Conservation (phyloP, 2,888 invertebrate genomes). For the Xestia c-nigrum region DNA sequence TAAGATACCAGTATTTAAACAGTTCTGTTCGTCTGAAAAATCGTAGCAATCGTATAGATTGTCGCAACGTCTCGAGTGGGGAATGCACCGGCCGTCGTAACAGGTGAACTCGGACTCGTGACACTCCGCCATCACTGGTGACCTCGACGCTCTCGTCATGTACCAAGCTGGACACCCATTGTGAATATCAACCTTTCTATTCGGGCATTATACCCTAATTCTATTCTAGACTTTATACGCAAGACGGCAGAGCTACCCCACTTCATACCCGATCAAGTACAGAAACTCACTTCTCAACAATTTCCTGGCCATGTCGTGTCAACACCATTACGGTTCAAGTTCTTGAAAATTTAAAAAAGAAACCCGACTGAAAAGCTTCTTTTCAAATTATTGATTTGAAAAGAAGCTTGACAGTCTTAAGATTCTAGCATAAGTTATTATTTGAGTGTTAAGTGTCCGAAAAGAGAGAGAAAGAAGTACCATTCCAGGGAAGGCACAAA, state of each 20-base stretch:
- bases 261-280: not conserved
- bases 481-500: conserved; percentile 8
- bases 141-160: conserved; percentile 80
- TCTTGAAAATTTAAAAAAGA: not conserved
- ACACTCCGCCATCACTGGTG: conserved; percentile 86
- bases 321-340: not conserved
- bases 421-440: not conserved
- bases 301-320: not conserved
- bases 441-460: not conserved
- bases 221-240: not conserved
- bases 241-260: not conserved
- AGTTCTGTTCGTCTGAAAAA: conserved; percentile 97
- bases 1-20: conserved; percentile 91
- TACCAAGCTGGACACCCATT: conserved; percentile 82
- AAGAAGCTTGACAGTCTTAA: not conserved
- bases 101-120: conserved; percentile 93
- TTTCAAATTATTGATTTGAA: not conserved
- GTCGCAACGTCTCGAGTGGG: conserved; percentile 95
- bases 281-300: not conserved
- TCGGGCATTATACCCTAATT: not conserved
- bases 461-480: not conserved
- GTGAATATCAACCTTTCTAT: conserved; percentile 36
- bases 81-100: conserved; percentile 94
- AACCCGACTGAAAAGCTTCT: too few species aligned
- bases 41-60: conserved; percentile 97